Conservation (phyloP, 35 echinoderm and acorn worm genomes). For the Amphiura filiformis region DNA sequence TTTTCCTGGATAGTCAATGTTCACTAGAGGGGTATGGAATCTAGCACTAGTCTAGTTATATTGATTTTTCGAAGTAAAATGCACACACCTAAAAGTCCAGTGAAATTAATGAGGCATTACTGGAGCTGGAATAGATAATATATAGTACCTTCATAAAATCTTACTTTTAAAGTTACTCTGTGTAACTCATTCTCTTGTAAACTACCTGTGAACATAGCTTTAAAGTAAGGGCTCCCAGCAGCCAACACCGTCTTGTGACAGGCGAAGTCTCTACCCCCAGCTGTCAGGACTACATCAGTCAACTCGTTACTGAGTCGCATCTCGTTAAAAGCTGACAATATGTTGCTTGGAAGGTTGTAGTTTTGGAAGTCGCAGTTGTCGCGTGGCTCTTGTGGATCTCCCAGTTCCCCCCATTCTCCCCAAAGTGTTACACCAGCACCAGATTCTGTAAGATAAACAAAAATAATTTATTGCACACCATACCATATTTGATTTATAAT, state of each 20-base stretch:
- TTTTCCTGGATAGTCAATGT: too few species aligned
- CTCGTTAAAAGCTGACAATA: constrained; percentile 50
- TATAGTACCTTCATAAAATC: too few species aligned
- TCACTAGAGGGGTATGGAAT: too few species aligned
- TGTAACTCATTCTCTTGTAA: constrained; percentile 25
- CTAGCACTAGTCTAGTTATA: too few species aligned
- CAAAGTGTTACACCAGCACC: not conserved
- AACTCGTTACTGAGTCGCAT: constrained; percentile 46
- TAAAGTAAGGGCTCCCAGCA: constrained; percentile 85
- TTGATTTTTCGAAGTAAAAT: too few species aligned
- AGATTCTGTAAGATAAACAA: too few species aligned
- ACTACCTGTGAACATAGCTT: constrained; percentile 71
- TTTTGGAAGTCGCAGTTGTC: constrained; percentile 56
- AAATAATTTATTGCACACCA: too few species aligned
- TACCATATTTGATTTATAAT: too few species aligned
- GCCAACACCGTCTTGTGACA: constrained; percentile 69
- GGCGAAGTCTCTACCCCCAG: constrained; percentile 42
- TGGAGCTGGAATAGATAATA: too few species aligned
- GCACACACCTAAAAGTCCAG: too few species aligned
- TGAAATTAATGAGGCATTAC: too few species aligned
- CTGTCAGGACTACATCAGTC: constrained; percentile 62
- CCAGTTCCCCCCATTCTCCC: constrained; percentile 16
- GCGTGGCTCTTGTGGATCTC: constrained; percentile 27
- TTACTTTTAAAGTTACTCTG: constrained; percentile 21
- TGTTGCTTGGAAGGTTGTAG: constrained; percentile 11